Evolutionary conservation across 2,113 vertebrate species (phyloP).

Genomic region (Anolis carolinensis): DNA sequence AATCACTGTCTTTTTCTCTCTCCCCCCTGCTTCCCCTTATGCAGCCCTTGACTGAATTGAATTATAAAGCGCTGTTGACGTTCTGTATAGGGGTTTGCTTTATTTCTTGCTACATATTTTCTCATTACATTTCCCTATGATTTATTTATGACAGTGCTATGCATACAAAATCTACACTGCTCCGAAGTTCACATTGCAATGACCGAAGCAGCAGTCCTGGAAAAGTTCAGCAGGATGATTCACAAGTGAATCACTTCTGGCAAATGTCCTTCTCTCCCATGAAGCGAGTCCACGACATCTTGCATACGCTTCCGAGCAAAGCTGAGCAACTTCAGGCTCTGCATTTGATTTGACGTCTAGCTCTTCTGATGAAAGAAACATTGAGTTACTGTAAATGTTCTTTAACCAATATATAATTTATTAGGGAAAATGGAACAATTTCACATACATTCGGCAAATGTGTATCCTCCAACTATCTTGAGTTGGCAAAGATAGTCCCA

Average conservation of each 20-base stretch:
- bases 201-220: constrained; percentile 58
- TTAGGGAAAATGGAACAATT: background rate
- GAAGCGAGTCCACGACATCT: constrained; percentile 40
- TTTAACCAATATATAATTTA: background rate
- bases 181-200: constrained; percentile 72
- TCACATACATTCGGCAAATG: background rate
- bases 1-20: constrained; percentile 63
- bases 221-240: constrained; percentile 64
- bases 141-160: constrained; percentile 76
- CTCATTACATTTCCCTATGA: constrained; percentile 71
- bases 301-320: constrained; percentile 29
- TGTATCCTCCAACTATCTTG: no score
- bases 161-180: constrained; percentile 65
- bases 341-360: background rate
- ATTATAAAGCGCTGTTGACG: constrained; percentile 69
- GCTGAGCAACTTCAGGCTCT: constrained; percentile 41
- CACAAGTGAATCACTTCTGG: constrained; percentile 58
- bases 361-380: background rate
- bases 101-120: constrained; percentile 72
- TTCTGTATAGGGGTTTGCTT: constrained; percentile 62
- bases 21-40: constrained; percentile 56
- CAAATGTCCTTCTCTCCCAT: constrained; percentile 40
- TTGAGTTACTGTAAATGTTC: background rate
- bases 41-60: constrained; percentile 63
- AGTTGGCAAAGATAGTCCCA: no score